Evolutionary conservation across 2,797 vertebrate genomes (phyloP), one percentile per base, ranked within the genome.

Genomic region (Chaenodraco wilsoni): DNA sequence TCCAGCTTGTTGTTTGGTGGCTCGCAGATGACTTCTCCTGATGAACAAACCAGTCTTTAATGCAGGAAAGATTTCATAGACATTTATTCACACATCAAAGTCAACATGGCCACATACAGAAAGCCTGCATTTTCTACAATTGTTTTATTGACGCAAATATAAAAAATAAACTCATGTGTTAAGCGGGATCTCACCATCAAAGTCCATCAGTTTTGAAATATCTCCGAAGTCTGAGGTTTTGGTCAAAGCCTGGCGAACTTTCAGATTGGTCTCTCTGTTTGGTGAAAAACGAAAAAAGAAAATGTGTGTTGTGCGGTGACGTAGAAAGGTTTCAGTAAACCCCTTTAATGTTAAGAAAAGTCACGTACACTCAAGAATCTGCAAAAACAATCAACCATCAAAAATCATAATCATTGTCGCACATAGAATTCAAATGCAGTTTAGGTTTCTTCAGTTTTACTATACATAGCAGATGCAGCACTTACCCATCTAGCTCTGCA

Each of bases 401-500:
- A 59, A 15, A 13, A 45, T 6, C 33, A 12, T 12, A 41, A 50
- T 78, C 17, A 55, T 51, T 21, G 15, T 57, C 8, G 50, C 45
- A 27, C 12, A 49, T 19, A 16, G 21, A 21, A 21, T 0, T 33
- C 2, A 8, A 19, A 11, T 56, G 17, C 23, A 8, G 21, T 65
- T 63, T 41, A 17, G 17, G 46, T 68, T 50, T 60, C 1, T 33
- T 55, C 23, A 11, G 0, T 41, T 69, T 51, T 33, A 72, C 17
- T 37, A 7, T 37, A 37, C 33, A 37, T 37, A 8, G 37, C 33
- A 37, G 33, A 37, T 75, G 68, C 40, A 63, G 57, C 50, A 66
- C 80, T 94, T 89, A 97, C 96, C 96, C 96, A 79, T 97, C 96
- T 3, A 97, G 93, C 80, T 96, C 96, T 72, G 96, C 95, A 37